Evolutionary conservation across 1,140 invertebrate species (phyloP).

Genomic region (Aporrectodea caliginosa): DNA sequence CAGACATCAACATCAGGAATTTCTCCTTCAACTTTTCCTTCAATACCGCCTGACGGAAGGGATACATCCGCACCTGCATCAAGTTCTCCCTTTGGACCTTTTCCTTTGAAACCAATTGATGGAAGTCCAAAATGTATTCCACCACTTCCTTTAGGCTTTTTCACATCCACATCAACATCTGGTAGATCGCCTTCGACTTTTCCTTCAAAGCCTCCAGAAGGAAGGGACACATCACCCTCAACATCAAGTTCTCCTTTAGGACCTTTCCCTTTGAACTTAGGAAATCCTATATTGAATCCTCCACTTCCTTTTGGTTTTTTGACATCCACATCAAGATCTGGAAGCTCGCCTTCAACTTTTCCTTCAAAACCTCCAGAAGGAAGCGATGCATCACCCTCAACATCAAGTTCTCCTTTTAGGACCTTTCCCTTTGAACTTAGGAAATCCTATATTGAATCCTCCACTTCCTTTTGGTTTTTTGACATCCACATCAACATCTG

Average conservation of each 20-base stretch:
- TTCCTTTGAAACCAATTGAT: slow-evolving; percentile 3
- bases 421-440: background rate
- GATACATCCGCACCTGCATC: background rate
- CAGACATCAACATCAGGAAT: background rate
- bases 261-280: background rate
- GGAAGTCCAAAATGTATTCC: background rate
- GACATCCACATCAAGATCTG: background rate
- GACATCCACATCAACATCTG: background rate
- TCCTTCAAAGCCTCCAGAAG: background rate
- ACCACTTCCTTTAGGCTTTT: slow-evolving; percentile 7
- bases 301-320: background rate
- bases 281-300: background rate
- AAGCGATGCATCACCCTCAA: background rate
- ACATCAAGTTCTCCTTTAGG: background rate
- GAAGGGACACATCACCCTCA: background rate
- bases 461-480: background rate
- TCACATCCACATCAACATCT: background rate
- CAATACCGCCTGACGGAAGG: background rate
- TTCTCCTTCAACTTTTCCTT: background rate
- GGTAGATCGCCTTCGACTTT: background rate
- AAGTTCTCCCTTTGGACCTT: background rate
- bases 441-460: background rate
- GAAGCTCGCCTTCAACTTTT: background rate
- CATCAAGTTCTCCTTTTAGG: background rate
- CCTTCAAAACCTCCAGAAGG: background rate